These are phyloP conservation scores for Pseudochromis fuscus DNA, from an alignment of 2,797 vertebrate genomes.

Conservation along the genomic window DNA sequence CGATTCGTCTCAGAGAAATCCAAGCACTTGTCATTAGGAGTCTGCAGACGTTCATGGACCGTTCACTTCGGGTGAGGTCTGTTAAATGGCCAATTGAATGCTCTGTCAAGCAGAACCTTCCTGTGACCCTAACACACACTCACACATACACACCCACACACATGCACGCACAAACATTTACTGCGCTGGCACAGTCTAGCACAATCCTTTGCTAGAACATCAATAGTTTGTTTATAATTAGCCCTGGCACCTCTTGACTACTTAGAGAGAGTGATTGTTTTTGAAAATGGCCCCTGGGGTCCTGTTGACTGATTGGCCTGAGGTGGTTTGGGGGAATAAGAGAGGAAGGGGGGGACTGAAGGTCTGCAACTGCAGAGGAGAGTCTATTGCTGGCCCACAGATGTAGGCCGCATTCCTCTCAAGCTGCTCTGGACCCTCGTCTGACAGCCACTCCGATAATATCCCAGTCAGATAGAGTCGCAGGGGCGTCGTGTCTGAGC, in stretches of 20 bases:
- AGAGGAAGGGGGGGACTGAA: constrained; percentile 30
- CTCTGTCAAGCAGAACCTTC: constrained; percentile 84
- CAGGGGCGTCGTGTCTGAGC: constrained; percentile 76
- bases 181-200: constrained; percentile 66
- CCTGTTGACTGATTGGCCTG: constrained; percentile 85
- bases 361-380: constrained; percentile 60
- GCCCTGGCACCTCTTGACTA: constrained; percentile 86
- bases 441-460: constrained; percentile 86
- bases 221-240: constrained; percentile 90
- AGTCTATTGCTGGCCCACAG: constrained; percentile 68
- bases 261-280: constrained; percentile 88
- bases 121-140: constrained; percentile 69
- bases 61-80: constrained; percentile 79
- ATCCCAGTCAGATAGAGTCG: constrained; percentile 78
- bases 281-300: constrained; percentile 83
- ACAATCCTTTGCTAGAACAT: constrained; percentile 78
- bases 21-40: constrained; percentile 67
- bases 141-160: constrained; percentile 13
- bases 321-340: constrained; percentile 64
- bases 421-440: constrained; percentile 80
- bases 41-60: constrained; percentile 35
- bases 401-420: constrained; percentile 80
- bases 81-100: constrained; percentile 82
- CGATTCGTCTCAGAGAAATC: constrained; percentile 29
- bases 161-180: constrained; percentile 60